Conservation (phyloP, 2,888 invertebrate genomes). For the Euproctis similis region DNA sequence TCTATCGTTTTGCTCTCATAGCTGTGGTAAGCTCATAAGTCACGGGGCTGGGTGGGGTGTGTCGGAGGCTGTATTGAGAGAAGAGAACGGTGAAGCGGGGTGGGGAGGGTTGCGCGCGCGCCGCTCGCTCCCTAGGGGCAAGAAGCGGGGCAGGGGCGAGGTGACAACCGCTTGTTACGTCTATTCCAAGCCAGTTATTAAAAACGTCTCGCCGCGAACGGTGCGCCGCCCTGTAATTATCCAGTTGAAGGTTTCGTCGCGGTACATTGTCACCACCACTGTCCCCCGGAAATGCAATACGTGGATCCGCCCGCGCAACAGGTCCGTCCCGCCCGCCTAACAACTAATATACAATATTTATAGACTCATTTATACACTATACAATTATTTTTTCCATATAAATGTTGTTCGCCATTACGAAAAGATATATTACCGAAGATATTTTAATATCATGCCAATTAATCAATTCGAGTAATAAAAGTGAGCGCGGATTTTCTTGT, state of each 20-base stretch:
- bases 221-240: constrained; percentile 76
- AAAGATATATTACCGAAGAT: too few relatives aligned
- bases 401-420: too few relatives aligned
- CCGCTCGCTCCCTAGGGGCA: constrained; percentile 39
- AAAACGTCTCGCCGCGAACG: constrained; percentile 77
- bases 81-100: constrained; percentile 28
- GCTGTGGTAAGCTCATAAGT: constrained; percentile 57
- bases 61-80: constrained; percentile 59
- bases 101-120: constrained; percentile 47
- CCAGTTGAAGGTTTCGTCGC: constrained; percentile 63
- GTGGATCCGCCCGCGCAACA: constrained; percentile 71
- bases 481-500: not conserved
- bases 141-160: constrained; percentile 59
- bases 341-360: too few relatives aligned
- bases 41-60: constrained; percentile 50
- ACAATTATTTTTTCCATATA: too few relatives aligned
- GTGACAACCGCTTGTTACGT: constrained; percentile 76
- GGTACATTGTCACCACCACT: constrained; percentile 61
- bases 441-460: too few relatives aligned
- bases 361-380: too few relatives aligned
- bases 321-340: constrained; percentile 67
- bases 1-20: constrained; percentile 40
- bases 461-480: too few relatives aligned
- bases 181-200: constrained; percentile 76
- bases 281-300: constrained; percentile 73